These are phyloP conservation scores for Eupithecia dodoneata DNA, from an alignment of 2,888 invertebrate genomes.

Conservation along the genomic window DNA sequence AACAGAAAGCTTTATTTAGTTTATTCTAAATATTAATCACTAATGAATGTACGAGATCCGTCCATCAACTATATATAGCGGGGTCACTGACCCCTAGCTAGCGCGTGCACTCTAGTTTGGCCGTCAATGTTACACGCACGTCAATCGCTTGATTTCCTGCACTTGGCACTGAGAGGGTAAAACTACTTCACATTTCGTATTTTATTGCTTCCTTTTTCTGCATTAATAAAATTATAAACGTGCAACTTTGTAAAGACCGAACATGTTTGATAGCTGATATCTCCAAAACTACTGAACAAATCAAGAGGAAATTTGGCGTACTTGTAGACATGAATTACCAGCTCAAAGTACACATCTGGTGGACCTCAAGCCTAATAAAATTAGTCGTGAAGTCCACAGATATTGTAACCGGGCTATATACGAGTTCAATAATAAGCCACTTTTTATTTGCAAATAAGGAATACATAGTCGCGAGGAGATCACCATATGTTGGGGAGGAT, in stretches of 20 bases:
- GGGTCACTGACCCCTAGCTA: constrained; percentile 21
- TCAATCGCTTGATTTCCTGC: constrained; percentile 22
- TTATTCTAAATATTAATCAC: neutral
- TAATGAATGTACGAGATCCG: constrained; percentile 22
- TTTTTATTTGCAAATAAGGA: neutral
- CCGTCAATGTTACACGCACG: neutral
- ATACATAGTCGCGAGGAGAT: neutral
- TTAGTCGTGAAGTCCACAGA: too few species aligned
- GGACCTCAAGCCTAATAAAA: too few species aligned
- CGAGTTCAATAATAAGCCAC: neutral
- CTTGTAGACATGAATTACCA: too few species aligned
- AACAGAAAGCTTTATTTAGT: neutral
- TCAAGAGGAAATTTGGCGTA: neutral
- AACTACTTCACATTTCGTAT: neutral
- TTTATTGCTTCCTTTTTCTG: neutral
- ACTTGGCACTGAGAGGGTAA: neutral
- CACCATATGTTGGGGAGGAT: neutral
- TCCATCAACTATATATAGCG: constrained; percentile 24
- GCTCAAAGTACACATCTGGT: too few species aligned
- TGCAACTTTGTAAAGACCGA: neutral
- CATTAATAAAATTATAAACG: neutral
- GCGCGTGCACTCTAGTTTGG: constrained; percentile 17
- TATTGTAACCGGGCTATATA: too few species aligned
- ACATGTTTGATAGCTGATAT: neutral
- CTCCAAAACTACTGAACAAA: neutral